A percentile compares a stretch with the other conserved stretches of the same genome.
Evolutionary conservation across 37 sponge, comb jelly and placozoan species (phyloP).

Genomic region (Haliclona indistincta): DNA sequence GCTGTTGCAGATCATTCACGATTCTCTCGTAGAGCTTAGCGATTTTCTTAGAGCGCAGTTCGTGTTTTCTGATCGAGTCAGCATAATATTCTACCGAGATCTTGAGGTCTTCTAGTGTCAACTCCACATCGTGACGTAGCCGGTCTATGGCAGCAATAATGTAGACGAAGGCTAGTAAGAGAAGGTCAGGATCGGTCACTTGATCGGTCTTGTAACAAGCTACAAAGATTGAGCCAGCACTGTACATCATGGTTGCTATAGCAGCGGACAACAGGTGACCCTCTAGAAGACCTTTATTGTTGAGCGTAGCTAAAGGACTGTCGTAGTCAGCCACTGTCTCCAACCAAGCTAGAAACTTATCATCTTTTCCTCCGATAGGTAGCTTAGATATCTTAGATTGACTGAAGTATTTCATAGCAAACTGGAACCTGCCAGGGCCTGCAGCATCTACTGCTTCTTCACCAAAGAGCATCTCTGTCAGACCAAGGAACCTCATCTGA

Average conservation of each 20-base stretch:
- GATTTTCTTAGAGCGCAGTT: background rate
- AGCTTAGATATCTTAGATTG: no score
- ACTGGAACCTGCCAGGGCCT: background rate
- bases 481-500: background rate
- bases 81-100: background rate
- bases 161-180: constrained; percentile 27
- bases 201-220: background rate
- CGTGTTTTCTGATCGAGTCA: background rate
- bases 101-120: background rate
- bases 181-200: constrained; percentile 12
- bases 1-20: no score
- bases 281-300: background rate
- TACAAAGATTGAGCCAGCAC: constrained; percentile 39
- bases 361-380: background rate
- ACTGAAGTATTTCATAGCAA: background rate
- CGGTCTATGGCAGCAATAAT: constrained; percentile 30
- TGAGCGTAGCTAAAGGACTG: background rate
- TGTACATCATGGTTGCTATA: constrained; percentile 30
- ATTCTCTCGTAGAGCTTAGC: background rate
- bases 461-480: background rate
- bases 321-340: background rate
- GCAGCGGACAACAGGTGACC: background rate
- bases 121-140: background rate
- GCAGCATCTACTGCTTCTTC: background rate
- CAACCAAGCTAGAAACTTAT: constrained; percentile 3